These are phyloP conservation scores for Cephus rjabovi DNA, from an alignment of 2,888 invertebrate genomes.

Conservation along the genomic window DNA sequence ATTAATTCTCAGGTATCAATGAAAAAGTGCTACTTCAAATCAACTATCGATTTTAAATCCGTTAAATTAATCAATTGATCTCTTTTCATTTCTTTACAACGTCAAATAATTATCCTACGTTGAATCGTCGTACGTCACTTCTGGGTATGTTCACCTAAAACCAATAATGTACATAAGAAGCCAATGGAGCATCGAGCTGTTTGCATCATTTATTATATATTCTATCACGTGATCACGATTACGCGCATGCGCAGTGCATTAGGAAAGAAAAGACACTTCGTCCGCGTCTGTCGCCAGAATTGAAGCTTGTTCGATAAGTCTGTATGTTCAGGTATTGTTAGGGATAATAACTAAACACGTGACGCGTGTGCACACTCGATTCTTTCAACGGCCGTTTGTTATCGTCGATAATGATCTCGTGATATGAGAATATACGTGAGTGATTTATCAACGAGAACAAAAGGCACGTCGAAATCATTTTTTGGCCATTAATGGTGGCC, in stretches of 20 bases:
- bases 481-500: too few species aligned
- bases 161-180: conserved; percentile 7
- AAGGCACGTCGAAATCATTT: too few species aligned
- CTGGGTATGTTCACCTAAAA: background rate
- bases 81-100: background rate
- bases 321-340: background rate
- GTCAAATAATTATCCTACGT: background rate
- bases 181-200: conserved; percentile 1
- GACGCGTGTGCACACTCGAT: background rate
- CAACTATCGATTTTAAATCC: too few species aligned
- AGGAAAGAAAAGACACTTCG: conserved; percentile 42
- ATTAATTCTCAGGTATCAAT: too few species aligned
- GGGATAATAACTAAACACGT: background rate
- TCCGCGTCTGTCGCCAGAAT: conserved; percentile 58
- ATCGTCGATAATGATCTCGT: too few species aligned
- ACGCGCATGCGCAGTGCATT: conserved; percentile 3
- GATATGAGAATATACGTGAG: too few species aligned
- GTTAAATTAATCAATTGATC: too few species aligned
- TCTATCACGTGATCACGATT: conserved; percentile 5
- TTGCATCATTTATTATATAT: conserved; percentile 9
- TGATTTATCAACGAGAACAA: too few species aligned
- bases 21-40: too few species aligned
- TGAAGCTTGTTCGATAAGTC: conserved; percentile 64
- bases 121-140: conserved; percentile 4
- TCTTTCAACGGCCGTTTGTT: too few species aligned